Evolutionary conservation across 2,797 vertebrate genomes (phyloP), one percentile per base, ranked within the genome.

Genomic region (Halcyon smyrnensis): DNA sequence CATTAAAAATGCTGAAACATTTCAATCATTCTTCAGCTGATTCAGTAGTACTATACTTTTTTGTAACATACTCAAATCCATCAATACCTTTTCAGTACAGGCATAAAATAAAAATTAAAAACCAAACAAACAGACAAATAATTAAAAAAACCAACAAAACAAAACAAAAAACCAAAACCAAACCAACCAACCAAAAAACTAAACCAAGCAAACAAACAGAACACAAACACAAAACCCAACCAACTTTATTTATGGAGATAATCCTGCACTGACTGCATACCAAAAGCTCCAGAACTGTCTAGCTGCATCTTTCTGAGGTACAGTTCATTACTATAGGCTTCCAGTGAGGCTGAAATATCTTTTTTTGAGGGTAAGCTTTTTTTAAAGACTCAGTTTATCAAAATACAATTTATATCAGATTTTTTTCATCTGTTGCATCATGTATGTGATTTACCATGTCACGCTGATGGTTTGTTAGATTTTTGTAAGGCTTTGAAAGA

Each of bases 401-500:
- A 96, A 96, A 86, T 87, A 71, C 81, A 45, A 57, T 59, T 14
- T 45, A 79, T 64, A 67, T 93, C 8, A 11, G 14, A 11, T 4
- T 69, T 88, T 85, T 78, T 81, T 15, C 75, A 83, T 93, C 84
- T 89, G 91, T 53, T 91, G 71, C 32, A 91, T 93, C 83, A 77
- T 71, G 11, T 89, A 28, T 96, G 43, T 92, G 83, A 84, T 93
- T 97, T 95, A 90, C 90, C 64, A 27, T 93, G 89, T 94, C 79
- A 85, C 68, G 87, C 24, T 95, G 93, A 91, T 69, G 78, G 57
- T 95, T 96, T 74, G 24, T 87, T 94, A 96, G 81, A 85, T 93
- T 97, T 92, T 94, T 95, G 90, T 97, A 97, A 85, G 46, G 68
- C 95, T 97, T 92, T 97, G 91, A 97, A 92, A 91, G 37, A 92